These are phyloP conservation scores for Thumatha senex DNA, from an alignment of 2,888 invertebrate species.

Conservation along the genomic window DNA sequence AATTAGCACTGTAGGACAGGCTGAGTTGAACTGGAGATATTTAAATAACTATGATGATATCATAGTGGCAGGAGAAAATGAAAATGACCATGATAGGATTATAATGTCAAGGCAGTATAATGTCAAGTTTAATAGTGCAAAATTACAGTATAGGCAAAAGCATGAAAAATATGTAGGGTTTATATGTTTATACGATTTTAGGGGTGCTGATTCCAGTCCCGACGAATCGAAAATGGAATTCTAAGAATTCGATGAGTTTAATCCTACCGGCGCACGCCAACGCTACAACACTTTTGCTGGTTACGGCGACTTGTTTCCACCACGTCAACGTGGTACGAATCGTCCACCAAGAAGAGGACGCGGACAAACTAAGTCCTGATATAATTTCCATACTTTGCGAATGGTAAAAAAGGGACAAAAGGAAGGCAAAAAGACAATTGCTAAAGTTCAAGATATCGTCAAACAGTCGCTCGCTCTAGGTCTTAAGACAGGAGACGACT, in stretches of 20 bases:
- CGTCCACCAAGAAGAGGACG: background rate
- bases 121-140: too few relatives aligned
- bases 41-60: too few relatives aligned
- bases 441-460: background rate
- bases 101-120: too few relatives aligned
- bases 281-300: background rate
- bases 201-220: background rate
- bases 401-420: background rate
- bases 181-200: too few relatives aligned
- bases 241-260: background rate
- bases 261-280: background rate
- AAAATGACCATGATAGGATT: too few relatives aligned
- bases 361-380: background rate
- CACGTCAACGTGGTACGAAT: background rate
- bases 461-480: background rate
- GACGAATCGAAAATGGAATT: background rate
- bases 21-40: too few relatives aligned
- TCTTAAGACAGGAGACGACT: conserved; percentile 4
- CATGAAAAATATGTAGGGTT: too few relatives aligned
- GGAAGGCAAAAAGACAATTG: background rate
- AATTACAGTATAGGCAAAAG: too few relatives aligned
- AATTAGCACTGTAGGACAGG: too few relatives aligned
- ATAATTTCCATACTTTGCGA: background rate
- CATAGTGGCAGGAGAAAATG: too few relatives aligned
- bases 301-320: conserved; percentile 1